Percentiles rank a stretch among this genome's conserved stretches.
These are phyloP conservation scores for Eublepharis macularius DNA, from an alignment of 2,113 vertebrate species.

Conservation along the genomic window DNA sequence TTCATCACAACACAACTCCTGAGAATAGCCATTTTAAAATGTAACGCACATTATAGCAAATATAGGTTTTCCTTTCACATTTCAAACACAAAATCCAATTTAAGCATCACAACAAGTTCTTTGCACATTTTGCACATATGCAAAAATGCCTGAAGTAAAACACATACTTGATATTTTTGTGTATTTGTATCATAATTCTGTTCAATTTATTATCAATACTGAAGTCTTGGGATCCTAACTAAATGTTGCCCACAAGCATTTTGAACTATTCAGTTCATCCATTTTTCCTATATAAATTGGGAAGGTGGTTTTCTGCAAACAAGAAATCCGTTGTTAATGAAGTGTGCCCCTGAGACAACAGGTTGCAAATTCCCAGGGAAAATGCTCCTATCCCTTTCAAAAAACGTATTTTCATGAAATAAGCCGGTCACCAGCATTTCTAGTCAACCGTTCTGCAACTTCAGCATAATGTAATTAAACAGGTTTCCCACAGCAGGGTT, in stretches of 20 bases:
- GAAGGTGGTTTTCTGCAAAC: neutral
- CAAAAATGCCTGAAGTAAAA: neutral
- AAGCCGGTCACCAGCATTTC: neutral
- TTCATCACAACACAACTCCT: too few relatives aligned
- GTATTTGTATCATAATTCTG: neutral
- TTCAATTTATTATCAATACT: neutral
- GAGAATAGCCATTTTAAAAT: neutral
- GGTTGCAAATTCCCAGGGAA: neutral
- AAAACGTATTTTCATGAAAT: neutral
- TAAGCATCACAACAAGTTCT: neutral
- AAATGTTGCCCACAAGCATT: neutral
- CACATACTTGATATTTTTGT: neutral
- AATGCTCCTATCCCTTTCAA: neutral
- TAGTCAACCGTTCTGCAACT: neutral
- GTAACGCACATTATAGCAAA: neutral
- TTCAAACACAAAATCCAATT: neutral
- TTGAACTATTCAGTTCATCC: neutral
- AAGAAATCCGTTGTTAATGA: accelerated
- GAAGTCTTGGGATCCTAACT: neutral
- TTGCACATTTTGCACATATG: neutral
- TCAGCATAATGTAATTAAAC: neutral
- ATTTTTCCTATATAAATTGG: neutral
- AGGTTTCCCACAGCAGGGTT: neutral
- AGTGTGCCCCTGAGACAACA: neutral
- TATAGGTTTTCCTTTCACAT: neutral